Evolutionary conservation across 2,797 vertebrate genomes (phyloP), one percentile per base, ranked within the genome.

Genomic region (Ctenochaetus hawaiiensis): DNA sequence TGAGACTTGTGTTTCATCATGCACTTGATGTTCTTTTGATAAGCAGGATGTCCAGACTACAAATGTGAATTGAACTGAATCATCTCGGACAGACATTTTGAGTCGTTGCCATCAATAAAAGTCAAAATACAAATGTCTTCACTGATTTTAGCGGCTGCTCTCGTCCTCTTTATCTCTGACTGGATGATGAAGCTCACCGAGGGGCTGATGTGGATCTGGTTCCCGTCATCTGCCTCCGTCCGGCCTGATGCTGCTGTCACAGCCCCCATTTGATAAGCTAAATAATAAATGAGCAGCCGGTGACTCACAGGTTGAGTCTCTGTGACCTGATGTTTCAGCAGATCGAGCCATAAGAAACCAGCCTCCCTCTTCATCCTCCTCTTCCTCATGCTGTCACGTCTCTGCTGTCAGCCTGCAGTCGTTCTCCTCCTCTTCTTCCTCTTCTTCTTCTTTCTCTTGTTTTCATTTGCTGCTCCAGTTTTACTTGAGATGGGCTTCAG

Each of bases 251-350:
- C 57, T 51, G 43, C 62, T 63, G 67, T 52, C 73, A 63, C 39
- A 57, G 56, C 51, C 56, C 39, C 62, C 16, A 8, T 71, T 77
- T 53, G 58, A 79, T 65, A 13, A 68, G 18, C 17, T 69, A 9
- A 78, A 83, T 81, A 76, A 85, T 74, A 67, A 58, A 87, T 47
- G 77, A 82, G 73, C 57, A 63, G 70, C 52, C 17, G 14, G 23
- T 44, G 62, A 44, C 57, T 78, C 26, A n/a, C 67, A 37, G 52
- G 58, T 65, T 68, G 51, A 41, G 14, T 53, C 67, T 60, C 44
- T 34, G 57, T 4, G 34, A 60, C 60, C 47, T 39, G 51, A 54
- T 65, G 59, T 48, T 47, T 61, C 68, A 57, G 68, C 67, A 59
- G 66, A 26, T 62, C 65, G 23, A 16, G 22, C 48, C 12, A 6